Percentiles rank a stretch among this genome's conserved stretches.
These are phyloP conservation scores for Triplophysa tibetana DNA, from an alignment of 2,113 vertebrate genomes.

Conservation along the genomic window DNA sequence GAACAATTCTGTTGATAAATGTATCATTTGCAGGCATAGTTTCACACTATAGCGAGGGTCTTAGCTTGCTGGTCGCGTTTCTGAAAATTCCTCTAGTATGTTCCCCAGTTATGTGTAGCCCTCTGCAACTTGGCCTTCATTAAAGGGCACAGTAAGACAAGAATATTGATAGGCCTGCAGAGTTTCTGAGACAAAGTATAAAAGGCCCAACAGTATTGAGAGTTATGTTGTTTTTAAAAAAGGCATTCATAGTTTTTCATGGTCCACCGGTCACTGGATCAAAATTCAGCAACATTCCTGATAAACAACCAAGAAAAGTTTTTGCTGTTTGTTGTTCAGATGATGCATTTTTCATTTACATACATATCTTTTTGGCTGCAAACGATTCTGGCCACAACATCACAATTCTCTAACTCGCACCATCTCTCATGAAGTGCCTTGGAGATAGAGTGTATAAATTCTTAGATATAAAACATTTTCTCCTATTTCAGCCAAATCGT, in stretches of 20 bases:
- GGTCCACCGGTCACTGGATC: not conserved
- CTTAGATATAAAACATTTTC: too few species aligned
- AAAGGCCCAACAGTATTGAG: constrained; percentile 52
- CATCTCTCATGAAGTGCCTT: not conserved
- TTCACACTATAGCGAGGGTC: constrained; percentile 60
- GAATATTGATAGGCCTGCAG: constrained; percentile 70
- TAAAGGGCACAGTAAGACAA: constrained; percentile 64
- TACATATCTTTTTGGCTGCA: not conserved
- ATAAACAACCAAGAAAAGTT: constrained; percentile 21
- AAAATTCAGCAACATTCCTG: constrained; percentile 16
- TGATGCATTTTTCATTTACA: constrained; percentile 2
- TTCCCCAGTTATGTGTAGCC: constrained; percentile 68
- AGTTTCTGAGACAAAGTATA: constrained; percentile 49
- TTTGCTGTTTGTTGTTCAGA: constrained; percentile 31
- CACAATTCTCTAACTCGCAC: not conserved
- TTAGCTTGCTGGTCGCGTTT: constrained; percentile 71
- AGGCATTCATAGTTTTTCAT: constrained; percentile 15
- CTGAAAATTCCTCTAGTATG: constrained; percentile 70
- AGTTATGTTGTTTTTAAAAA: constrained; percentile 52
- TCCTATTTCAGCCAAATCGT: too few species aligned
- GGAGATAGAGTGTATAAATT: too few species aligned
- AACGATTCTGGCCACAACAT: not conserved
- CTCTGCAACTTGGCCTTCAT: constrained; percentile 68
- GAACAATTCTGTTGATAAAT: constrained; percentile 42
- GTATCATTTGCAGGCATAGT: constrained; percentile 66